Conservation (phyloP, 37 sponge, comb jelly and placozoan species). For the Amphimedon queenslandica region DNA sequence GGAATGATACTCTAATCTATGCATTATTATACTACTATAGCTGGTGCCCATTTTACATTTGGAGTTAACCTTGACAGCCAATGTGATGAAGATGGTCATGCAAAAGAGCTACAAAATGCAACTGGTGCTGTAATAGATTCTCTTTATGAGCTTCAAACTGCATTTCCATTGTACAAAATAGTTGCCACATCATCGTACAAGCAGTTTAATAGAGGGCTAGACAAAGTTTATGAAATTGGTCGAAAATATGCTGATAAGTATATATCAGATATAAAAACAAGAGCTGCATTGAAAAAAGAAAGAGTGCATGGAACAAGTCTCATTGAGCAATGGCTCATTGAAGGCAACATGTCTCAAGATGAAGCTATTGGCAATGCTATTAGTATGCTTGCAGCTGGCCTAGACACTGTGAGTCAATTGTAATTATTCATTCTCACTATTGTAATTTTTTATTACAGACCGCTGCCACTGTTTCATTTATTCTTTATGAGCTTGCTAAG, state of each 20-base stretch:
- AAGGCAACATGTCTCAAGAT: conserved; percentile 15
- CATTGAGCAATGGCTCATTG: conserved; percentile 48
- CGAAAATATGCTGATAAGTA: neutral
- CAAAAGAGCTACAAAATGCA: conserved; percentile 4
- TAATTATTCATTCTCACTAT: neutral
- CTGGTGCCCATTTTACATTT: neutral
- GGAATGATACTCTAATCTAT: too few relatives aligned
- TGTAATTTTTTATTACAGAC: conserved; percentile 10
- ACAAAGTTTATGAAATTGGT: neutral
- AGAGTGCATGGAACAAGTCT: neutral
- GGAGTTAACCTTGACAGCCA: conserved; percentile 6
- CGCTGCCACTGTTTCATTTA: conserved; percentile 2
- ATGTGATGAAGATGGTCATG: neutral
- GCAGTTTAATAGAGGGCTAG: neutral
- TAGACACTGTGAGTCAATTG: conserved; percentile 53
- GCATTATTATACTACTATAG: too few relatives aligned
- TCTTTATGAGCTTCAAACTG: neutral
- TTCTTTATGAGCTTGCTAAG: conserved; percentile 18
- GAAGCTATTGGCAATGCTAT: conserved; percentile 19
- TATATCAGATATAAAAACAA: neutral
- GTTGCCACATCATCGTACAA: neutral
- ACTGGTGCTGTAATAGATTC: neutral
- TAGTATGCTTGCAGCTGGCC: conserved; percentile 43
- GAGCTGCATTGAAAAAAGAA: neutral
- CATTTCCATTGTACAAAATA: conserved; percentile 7